phyloP scores from a whole-genome alignment of 1,140 invertebrate species.

The Pseudomyrmex gracilis region DNA sequence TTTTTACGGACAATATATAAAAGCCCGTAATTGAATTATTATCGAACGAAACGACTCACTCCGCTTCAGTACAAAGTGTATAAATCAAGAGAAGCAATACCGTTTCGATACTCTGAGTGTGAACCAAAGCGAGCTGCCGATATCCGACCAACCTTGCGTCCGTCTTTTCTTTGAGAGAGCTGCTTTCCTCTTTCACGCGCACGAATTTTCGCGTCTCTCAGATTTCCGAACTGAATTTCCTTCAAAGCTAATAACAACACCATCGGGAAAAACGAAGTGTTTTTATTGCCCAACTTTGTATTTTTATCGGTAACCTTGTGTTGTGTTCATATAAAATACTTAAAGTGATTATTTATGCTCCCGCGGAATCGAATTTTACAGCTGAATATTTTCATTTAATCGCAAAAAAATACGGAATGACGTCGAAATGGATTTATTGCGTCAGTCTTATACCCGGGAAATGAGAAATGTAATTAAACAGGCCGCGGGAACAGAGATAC shows the following conservation, averaged over 20 bases:
- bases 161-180: background rate
- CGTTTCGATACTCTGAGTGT: background rate
- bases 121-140: background rate
- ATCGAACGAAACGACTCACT: background rate
- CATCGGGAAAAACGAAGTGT: background rate
- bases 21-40: background rate
- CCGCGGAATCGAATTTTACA: background rate
- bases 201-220: background rate
- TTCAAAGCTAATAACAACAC: background rate
- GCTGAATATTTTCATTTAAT: background rate
- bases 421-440: background rate
- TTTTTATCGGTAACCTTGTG: background rate
- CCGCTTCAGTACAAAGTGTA: background rate
- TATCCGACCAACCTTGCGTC: background rate
- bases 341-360: background rate
- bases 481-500: background rate
- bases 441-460: background rate
- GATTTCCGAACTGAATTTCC: background rate
- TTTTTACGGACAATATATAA: too few species aligned
- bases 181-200: too few species aligned
- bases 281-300: background rate
- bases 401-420: background rate
- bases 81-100: background rate
- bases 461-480: background rate
- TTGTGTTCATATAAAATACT: background rate